phyloP scores from a whole-genome alignment of 2,888 invertebrate genomes.

The Meteorus colon region DNA sequence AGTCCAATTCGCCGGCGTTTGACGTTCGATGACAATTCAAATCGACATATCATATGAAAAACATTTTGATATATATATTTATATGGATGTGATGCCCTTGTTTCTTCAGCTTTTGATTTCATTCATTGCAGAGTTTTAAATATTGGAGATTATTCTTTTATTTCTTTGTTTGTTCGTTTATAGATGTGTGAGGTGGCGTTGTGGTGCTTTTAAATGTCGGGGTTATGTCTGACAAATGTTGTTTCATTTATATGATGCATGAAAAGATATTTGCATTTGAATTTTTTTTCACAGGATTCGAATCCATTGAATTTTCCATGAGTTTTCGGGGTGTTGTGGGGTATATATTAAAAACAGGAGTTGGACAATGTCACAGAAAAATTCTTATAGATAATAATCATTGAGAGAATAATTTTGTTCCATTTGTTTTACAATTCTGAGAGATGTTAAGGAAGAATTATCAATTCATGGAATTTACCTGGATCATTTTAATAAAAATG shows the following conservation, averaged over 20 bases:
- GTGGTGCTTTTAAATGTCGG: background rate
- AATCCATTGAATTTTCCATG: too few species aligned
- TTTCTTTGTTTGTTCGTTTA: background rate
- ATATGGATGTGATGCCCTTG: background rate
- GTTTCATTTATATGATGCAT: background rate
- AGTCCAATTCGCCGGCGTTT: constrained; percentile 7
- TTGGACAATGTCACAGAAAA: background rate
- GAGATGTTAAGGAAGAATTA: too few species aligned
- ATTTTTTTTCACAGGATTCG: too few species aligned
- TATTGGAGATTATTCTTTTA: background rate
- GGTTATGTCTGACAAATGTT: background rate
- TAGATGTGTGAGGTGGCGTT: background rate
- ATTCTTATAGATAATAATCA: too few species aligned
- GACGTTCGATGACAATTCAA: background rate
- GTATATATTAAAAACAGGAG: too few species aligned
- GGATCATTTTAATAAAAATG: too few species aligned
- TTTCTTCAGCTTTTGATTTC: constrained; percentile 3
- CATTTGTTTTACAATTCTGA: too few species aligned
- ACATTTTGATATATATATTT: background rate
- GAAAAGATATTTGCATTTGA: background rate
- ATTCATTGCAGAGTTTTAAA: background rate
- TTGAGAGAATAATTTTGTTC: too few species aligned
- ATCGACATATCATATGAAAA: constrained; percentile 15
- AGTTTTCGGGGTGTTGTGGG: too few species aligned
- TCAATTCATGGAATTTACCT: too few species aligned